Percentiles rank a stretch among this genome's conserved stretches.
These are phyloP conservation scores for Drosophila aldrichi DNA, from an alignment of 2,888 invertebrate species.

Conservation along the genomic window DNA sequence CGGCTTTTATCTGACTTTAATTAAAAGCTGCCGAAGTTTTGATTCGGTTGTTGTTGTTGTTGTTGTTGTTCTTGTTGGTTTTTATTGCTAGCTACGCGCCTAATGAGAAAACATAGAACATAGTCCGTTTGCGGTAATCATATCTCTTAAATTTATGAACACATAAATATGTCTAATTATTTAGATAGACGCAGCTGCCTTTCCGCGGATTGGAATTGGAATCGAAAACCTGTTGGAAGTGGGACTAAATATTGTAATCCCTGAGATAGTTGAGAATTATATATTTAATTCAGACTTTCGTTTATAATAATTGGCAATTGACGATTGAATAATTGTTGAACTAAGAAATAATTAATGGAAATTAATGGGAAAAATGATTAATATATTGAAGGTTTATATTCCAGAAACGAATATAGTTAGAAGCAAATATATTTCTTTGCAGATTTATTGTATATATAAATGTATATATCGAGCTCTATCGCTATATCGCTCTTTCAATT, in stretches of 20 bases:
- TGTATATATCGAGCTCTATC: no score
- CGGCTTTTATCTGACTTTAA: conserved; percentile 66
- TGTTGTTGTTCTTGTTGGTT: neutral
- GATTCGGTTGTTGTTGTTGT: conserved; percentile 30
- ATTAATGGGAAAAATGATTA: no score
- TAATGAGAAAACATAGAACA: conserved; percentile 33
- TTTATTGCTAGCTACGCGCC: conserved; percentile 3
- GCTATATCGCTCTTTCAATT: no score
- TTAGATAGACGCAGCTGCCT: conserved; percentile 51
- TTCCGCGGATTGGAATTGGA: neutral
- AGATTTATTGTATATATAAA: no score
- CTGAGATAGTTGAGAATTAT: no score
- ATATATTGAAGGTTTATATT: neutral
- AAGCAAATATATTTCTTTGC: no score
- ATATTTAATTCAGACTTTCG: neutral
- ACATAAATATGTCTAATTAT: conserved; percentile 80
- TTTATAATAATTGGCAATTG: neutral
- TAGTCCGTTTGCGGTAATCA: conserved; percentile 49
- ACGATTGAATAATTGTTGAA: neutral
- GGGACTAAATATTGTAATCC: neutral
- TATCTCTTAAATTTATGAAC: conserved; percentile 71
- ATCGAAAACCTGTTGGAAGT: neutral
- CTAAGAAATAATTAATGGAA: neutral
- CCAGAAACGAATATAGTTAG: no score
- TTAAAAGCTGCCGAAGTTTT: conserved; percentile 69